phyloP scores from a whole-genome alignment of 2,888 invertebrate genomes.

The Eupithecia pulchellata region DNA sequence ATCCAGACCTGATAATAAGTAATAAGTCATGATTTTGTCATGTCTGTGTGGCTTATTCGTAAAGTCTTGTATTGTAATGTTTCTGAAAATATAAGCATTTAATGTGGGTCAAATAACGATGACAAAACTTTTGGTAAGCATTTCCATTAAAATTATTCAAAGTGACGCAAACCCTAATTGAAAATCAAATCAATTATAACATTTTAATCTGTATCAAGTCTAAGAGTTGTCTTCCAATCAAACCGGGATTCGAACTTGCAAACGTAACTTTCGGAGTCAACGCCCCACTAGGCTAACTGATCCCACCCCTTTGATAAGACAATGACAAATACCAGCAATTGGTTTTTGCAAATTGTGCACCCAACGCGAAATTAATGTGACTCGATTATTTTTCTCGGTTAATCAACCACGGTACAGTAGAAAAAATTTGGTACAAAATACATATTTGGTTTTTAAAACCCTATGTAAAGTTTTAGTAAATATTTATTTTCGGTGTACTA shows the following conservation, averaged over 20 bases:
- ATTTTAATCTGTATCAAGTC: background rate
- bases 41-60: too few relatives aligned
- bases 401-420: conserved; percentile 50
- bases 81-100: too few relatives aligned
- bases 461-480: background rate
- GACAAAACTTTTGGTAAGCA: background rate
- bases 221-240: background rate
- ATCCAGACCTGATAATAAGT: too few relatives aligned
- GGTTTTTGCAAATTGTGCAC: conserved; percentile 79
- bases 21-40: too few relatives aligned
- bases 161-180: background rate
- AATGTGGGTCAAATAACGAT: background rate
- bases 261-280: background rate
- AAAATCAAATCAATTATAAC: background rate
- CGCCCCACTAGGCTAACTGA: background rate
- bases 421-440: background rate
- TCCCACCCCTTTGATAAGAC: conserved; percentile 66
- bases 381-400: conserved; percentile 65
- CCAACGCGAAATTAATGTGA: conserved; percentile 67
- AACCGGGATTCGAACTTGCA: background rate
- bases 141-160: background rate
- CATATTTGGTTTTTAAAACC: background rate
- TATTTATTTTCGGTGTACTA: background rate
- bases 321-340: conserved; percentile 76
- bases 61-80: too few relatives aligned